Evolutionary conservation across 2,113 vertebrate species (phyloP), one percentile per base, ranked within the genome.

Genomic region (Rhagologus leucostigma): DNA sequence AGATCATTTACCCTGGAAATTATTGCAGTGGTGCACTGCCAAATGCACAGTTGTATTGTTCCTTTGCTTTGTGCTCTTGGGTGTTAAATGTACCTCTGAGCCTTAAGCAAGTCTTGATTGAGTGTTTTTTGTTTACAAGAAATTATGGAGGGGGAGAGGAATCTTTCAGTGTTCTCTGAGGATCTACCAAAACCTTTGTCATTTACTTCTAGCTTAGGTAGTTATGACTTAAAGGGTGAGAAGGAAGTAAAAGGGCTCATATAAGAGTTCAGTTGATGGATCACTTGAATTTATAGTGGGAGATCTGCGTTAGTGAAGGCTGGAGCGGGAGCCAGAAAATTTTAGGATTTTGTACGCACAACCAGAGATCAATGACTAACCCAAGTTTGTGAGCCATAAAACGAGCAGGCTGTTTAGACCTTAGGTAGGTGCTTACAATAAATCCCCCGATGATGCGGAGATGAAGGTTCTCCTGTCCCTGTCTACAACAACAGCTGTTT

Each of bases 1-100:
- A 75, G 59, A 80, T 79, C 65, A 3, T 84, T 96, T 94, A 85
- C 92, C 85, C 68, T 75, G 70, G 89, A 87, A 96, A 93, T 93
- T 32, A 19, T 94, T 70, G 42, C 44, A 67, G 60, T 82, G 52
- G 37, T 87, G 64, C 29, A 37, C 65, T 96, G 92, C 82, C 93
- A 96, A 79, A 62, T 56, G 78, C 90, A 59, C 23, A 11, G 47
- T 92, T 97, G 64, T 22, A 37, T 88, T 80, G 62, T 94, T 95
- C 74, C 85, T 82, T 73, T 60, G 55, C 71, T 92, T 91, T 69
- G 1, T 91, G 87, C 84, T 95, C 87, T 87, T 95, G 84, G 85
- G 42, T 71, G 76, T 62, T 77, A 87, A 97, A 92, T 49, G 75
- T 74, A 46, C 68, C 90, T 96, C 81, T 93, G 79, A 90, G 35